These are phyloP conservation scores for chimpanzee (Pan troglodytes) DNA, from an alignment of 2,113 vertebrate species.

Conservation along the genomic window DNA sequence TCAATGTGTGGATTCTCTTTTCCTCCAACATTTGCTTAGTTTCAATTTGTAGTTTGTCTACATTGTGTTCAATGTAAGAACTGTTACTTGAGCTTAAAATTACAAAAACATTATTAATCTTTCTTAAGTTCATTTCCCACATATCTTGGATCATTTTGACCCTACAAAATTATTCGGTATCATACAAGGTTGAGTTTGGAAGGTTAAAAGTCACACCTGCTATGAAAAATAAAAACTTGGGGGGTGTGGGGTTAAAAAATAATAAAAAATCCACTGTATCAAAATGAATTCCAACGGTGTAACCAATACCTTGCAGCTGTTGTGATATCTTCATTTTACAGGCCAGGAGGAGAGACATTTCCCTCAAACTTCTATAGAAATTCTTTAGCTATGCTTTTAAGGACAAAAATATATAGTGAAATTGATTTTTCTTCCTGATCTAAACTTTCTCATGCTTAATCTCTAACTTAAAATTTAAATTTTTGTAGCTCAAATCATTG, in stretches of 20 bases:
- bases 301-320: constrained; percentile 88
- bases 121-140: constrained; percentile 52
- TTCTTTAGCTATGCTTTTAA: constrained; percentile 76
- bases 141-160: constrained; percentile 68
- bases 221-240: constrained; percentile 79
- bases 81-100: not conserved
- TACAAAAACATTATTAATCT: constrained; percentile 9
- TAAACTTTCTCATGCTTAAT: constrained; percentile 54
- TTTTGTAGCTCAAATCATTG: constrained; percentile 38
- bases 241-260: constrained; percentile 73
- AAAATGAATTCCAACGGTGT: constrained; percentile 83
- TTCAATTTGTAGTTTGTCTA: not conserved
- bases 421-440: constrained; percentile 61
- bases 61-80: not conserved
- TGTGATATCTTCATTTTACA: constrained; percentile 85
- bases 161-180: constrained; percentile 74
- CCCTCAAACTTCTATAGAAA: constrained; percentile 59
- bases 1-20: not conserved
- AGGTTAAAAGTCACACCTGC: constrained; percentile 89
- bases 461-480: constrained; percentile 58
- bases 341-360: constrained; percentile 68
- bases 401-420: constrained; percentile 61
- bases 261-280: constrained; percentile 81
- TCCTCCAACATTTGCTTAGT: not conserved
- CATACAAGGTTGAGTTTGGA: constrained; percentile 73